A percentile compares a stretch with the other conserved stretches of the same genome.
Conservation (phyloP, 2,888 invertebrate species). For the Philonicus albiceps region DNA sequence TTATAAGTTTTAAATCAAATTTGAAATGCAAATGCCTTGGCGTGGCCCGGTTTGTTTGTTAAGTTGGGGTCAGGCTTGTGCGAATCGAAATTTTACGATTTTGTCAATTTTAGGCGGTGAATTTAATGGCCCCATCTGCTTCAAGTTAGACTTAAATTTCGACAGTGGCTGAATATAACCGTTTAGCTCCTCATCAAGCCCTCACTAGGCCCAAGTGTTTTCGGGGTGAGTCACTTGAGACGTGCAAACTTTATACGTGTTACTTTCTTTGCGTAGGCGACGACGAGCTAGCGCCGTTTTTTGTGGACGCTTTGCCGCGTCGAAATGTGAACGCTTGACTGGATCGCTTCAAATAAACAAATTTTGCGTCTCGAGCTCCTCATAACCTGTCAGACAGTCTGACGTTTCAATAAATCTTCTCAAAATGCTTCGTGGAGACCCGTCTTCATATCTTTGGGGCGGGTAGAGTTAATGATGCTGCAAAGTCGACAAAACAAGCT, state of each 20-base stretch:
- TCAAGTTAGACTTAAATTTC: neutral
- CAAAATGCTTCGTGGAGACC: neutral
- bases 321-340: neutral
- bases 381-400: neutral
- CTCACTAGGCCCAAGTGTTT: neutral
- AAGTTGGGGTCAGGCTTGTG: neutral
- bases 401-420: slow-evolving; percentile 15
- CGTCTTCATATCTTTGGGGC: neutral
- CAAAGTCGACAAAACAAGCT: neutral
- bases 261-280: neutral
- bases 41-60: neutral
- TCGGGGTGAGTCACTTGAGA: neutral
- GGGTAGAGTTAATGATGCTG: neutral
- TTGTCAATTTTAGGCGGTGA: neutral
- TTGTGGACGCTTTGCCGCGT: neutral
- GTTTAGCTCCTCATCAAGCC: neutral
- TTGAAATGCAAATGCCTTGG: neutral
- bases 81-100: neutral
- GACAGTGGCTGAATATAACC: neutral
- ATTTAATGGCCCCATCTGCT: neutral
- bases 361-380: neutral
- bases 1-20: slow-evolving; percentile 12
- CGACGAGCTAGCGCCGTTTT: neutral
- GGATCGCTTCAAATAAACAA: neutral
- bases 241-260: neutral